Conservation (phyloP, 2,797 vertebrate species). For the Notamacropus eugenii region DNA sequence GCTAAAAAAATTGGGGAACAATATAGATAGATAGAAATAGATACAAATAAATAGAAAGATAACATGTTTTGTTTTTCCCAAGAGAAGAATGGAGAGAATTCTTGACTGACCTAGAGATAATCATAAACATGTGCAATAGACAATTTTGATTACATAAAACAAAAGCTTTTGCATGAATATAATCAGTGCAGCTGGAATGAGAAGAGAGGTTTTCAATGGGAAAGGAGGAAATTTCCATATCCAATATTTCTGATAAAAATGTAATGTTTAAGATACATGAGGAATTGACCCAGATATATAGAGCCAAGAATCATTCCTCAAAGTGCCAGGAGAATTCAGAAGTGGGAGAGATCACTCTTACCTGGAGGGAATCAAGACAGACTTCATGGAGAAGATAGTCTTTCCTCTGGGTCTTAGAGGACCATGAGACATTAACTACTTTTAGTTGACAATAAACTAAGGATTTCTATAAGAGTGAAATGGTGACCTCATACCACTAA, state of each 20-base stretch:
- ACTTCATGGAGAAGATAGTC: neutral
- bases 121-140: neutral
- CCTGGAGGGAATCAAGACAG: neutral
- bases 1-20: neutral
- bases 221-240: neutral
- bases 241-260: neutral
- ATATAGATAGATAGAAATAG: neutral
- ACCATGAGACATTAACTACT: neutral
- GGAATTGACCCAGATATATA: neutral
- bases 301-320: neutral
- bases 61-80: neutral
- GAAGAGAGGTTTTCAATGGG: neutral
- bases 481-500: neutral
- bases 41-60: neutral
- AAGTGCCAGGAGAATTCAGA: neutral
- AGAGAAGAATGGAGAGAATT: neutral
- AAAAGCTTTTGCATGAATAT: neutral
- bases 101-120: neutral
- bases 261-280: neutral
- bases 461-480: neutral
- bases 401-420: neutral
- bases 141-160: neutral
- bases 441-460: neutral
- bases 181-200: neutral
- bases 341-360: neutral